These are phyloP conservation scores for Strongylocentrotus purpuratus DNA, from an alignment of 35 echinoderm and acorn worm genomes.

Conservation along the genomic window DNA sequence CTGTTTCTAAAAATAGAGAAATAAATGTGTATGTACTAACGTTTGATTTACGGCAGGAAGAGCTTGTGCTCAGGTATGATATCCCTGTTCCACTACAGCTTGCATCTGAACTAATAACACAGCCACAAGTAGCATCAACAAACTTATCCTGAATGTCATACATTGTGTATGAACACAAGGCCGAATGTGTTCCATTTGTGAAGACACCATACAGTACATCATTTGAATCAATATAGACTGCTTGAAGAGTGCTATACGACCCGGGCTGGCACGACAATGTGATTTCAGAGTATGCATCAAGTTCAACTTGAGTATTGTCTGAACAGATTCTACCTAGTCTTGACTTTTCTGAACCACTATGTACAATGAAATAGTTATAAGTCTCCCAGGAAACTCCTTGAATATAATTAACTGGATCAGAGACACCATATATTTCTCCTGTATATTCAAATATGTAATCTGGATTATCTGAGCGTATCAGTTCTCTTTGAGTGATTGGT, in stretches of 20 bases:
- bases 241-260: not conserved
- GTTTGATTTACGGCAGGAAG: too few species aligned
- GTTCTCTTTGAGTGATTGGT: not conserved
- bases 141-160: not conserved
- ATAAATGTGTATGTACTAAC: not conserved
- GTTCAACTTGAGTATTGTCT: not conserved
- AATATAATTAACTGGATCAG: not conserved
- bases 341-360: not conserved
- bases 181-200: not conserved
- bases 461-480: not conserved
- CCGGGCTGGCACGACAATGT: not conserved
- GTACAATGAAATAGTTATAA: not conserved
- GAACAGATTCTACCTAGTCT: conserved; percentile 5
- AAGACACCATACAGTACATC: not conserved
- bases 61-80: not conserved
- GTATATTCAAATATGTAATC: not conserved
- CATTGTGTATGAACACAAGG: not conserved
- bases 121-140: not conserved
- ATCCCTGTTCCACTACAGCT: not conserved
- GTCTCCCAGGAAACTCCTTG: not conserved
- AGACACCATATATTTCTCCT: not conserved
- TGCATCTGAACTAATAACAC: not conserved
- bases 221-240: not conserved
- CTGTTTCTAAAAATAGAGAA: not conserved
- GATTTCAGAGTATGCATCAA: not conserved